phyloP scores from a whole-genome alignment of 2,113 vertebrate genomes.

The human region GRCh38 chr16:50662501-50663000 shows the following conservation, averaged over 20 bases:
- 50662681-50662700: not conserved
- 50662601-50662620: not conserved
- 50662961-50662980: not conserved
- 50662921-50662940: not conserved
- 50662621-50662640: not conserved
- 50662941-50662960: not conserved
- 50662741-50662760: not conserved
- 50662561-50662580: not conserved
- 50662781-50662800: not conserved
- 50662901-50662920: too few relatives aligned
- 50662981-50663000: not conserved
- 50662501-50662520: not conserved
- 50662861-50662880: not conserved
- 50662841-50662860: not conserved
- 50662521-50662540: not conserved
- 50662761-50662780: not conserved
- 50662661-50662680: fast-evolving
- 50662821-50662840: not conserved
- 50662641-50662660: not conserved
- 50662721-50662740: not conserved
- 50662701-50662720: not conserved
- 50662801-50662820: not conserved
- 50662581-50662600: not conserved
- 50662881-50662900: not conserved
- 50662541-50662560: not conserved